phyloP scores from a whole-genome alignment of 2,113 vertebrate genomes.

The Pteruthius melanotis region DNA sequence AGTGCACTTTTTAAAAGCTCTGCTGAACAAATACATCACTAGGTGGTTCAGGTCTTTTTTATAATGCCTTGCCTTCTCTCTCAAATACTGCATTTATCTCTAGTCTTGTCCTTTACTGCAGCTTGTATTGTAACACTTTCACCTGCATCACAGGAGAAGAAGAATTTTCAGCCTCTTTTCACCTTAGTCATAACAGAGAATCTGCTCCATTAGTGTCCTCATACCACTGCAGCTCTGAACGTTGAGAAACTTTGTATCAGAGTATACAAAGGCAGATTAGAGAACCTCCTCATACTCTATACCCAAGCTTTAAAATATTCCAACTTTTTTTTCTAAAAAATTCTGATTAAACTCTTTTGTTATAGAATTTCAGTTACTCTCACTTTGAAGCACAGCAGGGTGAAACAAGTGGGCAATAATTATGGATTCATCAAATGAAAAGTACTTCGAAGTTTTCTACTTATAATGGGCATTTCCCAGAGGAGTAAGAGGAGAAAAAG shows the following conservation, averaged over 20 bases:
- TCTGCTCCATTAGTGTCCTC: neutral
- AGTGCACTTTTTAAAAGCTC: constrained; percentile 41
- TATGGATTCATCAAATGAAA: neutral
- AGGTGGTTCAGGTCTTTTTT: neutral
- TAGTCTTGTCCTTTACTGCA: neutral
- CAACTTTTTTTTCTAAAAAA: neutral
- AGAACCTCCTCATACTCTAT: neutral
- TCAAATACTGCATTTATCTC: constrained; percentile 11
- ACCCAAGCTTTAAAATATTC: neutral
- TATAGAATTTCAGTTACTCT: neutral
- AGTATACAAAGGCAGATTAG: neutral
- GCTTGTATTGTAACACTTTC: neutral
- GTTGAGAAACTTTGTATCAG: neutral
- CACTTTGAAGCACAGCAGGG: neutral
- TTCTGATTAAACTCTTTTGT: neutral
- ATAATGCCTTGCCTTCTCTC: neutral
- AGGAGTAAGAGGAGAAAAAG: neutral
- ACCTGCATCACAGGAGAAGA: neutral
- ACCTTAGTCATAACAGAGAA: neutral
- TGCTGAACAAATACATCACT: constrained; percentile 7
- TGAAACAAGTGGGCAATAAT: neutral
- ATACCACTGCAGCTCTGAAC: neutral
- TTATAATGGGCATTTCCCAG: neutral
- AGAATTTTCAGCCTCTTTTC: neutral
- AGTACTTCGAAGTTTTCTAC: neutral